Evolutionary conservation across 23 tunicate species (phyloP), one percentile per base, ranked within the genome.

Genomic region (Aplidium turbinatum): DNA sequence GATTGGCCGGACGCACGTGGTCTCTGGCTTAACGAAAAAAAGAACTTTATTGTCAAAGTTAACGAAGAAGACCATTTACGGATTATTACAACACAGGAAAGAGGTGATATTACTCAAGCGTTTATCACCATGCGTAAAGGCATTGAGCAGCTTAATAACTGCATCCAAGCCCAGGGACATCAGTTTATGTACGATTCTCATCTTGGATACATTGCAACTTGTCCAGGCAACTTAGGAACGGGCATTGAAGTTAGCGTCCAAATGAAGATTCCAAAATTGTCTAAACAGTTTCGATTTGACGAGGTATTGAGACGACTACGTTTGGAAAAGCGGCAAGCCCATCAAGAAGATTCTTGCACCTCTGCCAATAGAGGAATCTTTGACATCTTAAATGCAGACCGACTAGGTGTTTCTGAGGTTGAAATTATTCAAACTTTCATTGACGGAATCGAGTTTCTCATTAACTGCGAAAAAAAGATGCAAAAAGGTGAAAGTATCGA

Each of bases 1-100:
- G 97, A 90, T 56, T 90, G 90, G 90, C 97, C 97, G 2, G 97
- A 90, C 61, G 81, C 58, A 1, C 56, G 97, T n/a, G 90, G 97
- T 6, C 35, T 90, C 53, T 90, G 82, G 83, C 22, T 50, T 69
- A 90, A 63, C 76, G 90, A 83, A 63, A 78, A 83, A 29, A 76
- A 90, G 24, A 78, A 90, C 22, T 83, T 90, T 61, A 33, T 84
- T 32, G 90, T 78, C 23, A 63, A 84, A 67, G 71, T 90, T 0
- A 90, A 90, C 81, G 72, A 65, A 19, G 74, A 83, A 51, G 90
- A 83, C 62, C 97, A 90, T 48, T 28, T 90, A 4, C 53, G 82
- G 6, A 63, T 83, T 33, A 71, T 83, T 39, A 70, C 97, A 2
- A 76, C 70, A 61, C 40, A 78, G 36, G 61, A 61, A 46, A 77